Evolutionary conservation across 2,113 vertebrate genomes (phyloP), one percentile per base, ranked within the genome.

Genomic region (Erpornis zantholeuca): DNA sequence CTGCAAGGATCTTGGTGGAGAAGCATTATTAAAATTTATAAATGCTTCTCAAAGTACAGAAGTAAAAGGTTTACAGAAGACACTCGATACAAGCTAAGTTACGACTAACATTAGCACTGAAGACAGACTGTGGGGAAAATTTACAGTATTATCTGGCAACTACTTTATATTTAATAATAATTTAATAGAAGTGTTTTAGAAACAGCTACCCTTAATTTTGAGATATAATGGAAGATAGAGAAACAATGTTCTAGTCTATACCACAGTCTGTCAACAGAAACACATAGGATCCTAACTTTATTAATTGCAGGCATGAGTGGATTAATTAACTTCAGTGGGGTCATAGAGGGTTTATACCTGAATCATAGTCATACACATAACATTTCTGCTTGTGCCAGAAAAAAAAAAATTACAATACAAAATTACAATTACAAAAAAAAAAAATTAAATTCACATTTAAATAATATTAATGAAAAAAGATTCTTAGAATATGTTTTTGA

Each of bases 401-500:
- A 92, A 86, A 92, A n/a, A 92, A 86, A 69, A 56, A 44, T 18
- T 38, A 68, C 47, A 84, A 35, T 35, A 52, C 22, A 71, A 69
- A 56, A 44, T 18, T 38, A 68, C 47, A 84, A 35, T 35, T n/a
- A 52, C 22, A 71, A 40, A 92, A 92, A 86, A 92, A n/a, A 92
- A 86, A 69, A 56, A 44, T 18, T 38, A 68, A 44, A 84, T 52
- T 52, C 7, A 35, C 52, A 56, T 88, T 76, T 25, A 91, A 59
- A 42, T 57, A 87, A 92, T 33, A 28, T 47, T 59, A 0, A 56
- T 40, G 70, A 24, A 17, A 92, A 88, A 69, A 31, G 52, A 45
- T 12, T 82, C 36, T 79, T 36, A 70, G 36, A 88, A 14, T 82
- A 56, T 13, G 21, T 52, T 63, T 22, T 57, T 75, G 97, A 98